Base-by-base conservation (phyloP, 2,797 vertebrate species). In the Adrianichthys oophorus region DNA sequence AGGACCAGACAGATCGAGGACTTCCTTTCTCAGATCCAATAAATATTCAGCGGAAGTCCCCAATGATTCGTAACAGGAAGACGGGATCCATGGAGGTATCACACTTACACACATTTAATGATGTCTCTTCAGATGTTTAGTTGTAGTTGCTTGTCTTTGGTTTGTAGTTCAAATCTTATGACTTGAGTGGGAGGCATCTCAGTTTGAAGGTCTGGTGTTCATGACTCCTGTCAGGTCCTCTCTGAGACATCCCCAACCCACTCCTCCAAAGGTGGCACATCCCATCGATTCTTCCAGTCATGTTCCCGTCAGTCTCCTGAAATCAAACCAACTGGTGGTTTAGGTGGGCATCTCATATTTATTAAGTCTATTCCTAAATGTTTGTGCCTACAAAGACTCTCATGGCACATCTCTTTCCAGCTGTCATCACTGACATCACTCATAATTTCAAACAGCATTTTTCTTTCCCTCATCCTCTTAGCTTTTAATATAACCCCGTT, bases 81-180 rank as follows among this genome's bases (percentile, higher is more conserved):
- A 90, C 95, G 0, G 95, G 97, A 41, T 98, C 97, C 62, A 97
- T 98, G 96, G 97, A 99, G 95, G 97, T 98, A 94, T 73, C 3
- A 0, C 0, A 15, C 17, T 15, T 6, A 46, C 4, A 74, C 62
- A 17, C 47, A 12, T 12, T 37, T 37, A 37, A 37, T 12, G 10
- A 26, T 12, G 10, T 12, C 10, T 37, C 32, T 12, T 37, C 32
- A 37, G 2, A 37, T 37, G 32, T 37, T 37, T 37, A 37, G 32
- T 12, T 37, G 3, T 12, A 3, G 10, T 37, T 12, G 10, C 32
- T 37, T 37, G 10, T 37, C 10, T 5, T 29, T 29, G 26, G 26
- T 29, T 29, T 29, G 7, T 32, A 32, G 29, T 32, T 32, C 4
- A 26, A 26, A 26, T 29, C 5, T 29, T 12, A 12, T 37, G 32